Evolutionary conservation across 1,140 invertebrate species (phyloP), one percentile per base, ranked within the genome.

Genomic region (Xylocopa sonorina): DNA sequence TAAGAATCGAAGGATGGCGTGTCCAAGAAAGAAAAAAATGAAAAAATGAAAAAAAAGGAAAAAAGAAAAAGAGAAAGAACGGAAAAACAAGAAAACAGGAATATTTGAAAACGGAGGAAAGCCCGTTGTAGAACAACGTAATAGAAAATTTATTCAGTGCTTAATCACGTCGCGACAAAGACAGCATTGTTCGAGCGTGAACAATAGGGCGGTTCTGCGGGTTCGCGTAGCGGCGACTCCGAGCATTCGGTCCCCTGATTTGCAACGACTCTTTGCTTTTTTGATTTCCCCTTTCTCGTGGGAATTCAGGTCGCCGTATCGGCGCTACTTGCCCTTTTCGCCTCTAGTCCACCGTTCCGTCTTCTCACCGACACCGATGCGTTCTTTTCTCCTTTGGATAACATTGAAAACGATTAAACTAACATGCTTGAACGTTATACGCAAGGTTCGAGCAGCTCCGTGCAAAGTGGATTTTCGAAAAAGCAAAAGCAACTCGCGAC

Each of bases 121-220:
- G 69, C 72, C 50, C 46, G 60, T 50, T 80, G 78, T 81, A 82
- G 80, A 87, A 86, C 64, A 60, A 74, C 78, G 80, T 84, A 85
- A 88, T 88, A 86, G 86, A 88, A 88, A 88, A 90, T 90, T 90
- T 89, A 89, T 90, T 89, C 82, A 82, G 87, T 83, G 79, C 87
- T 88, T 89, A 90, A 90, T 89, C 88, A 89, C 88, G 88, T 88
- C 80, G 82, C 81, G 83, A 89, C 86, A 90, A 90, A 89, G 87
- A 87, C 82, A 83, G 85, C 82, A 89, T 89, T 89, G 89, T 89
- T 88, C 83, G 67, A 55, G n/a, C 62, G 24, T 63, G 83, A 88
- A 89, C 87, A 89, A 89, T 88, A 72, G 81, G 51, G 34, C 46
- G 74, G 66, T 81, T 80, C 72, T 51, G 76, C 29, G 75, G 68